Evolutionary conservation across 2,888 invertebrate genomes (phyloP), one percentile per base, ranked within the genome.

Genomic region (Suillia variegata): DNA sequence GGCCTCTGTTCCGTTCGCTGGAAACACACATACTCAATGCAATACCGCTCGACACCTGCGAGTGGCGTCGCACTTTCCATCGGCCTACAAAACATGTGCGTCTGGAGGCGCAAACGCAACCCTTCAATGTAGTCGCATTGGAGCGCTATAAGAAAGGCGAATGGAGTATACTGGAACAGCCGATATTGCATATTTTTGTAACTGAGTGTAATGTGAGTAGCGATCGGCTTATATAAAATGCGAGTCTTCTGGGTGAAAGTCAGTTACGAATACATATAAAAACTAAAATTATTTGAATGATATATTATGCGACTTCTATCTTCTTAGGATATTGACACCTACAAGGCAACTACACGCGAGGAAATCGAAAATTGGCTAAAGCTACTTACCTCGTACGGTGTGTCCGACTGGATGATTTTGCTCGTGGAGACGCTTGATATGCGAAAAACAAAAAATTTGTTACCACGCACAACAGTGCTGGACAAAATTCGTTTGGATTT

Each of bases 401-500:
- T 94, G 58, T 86, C 88, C 55, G 96, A 97, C 82, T 98, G 96
- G 96, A 88, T 98, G 87, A 92, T 98, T 75, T 88, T 97, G 45
- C 85, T 95, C 65, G 94, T 98, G 48, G 96, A 96, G 82, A 93
- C 92, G 54, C 91, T 94, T 80, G 97, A 97, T 82, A 90, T 91
- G 71, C 89, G 93, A 74, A 93, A 94, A 82, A 90, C 94, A 54
- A 94, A 95, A 76, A 97, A 98, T 82, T 83, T 98, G 15, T 83
- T 98, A 56, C 93, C 94, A 1, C 86, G 97, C 68, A 94, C 95
- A 13, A 96, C 96, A 2, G 96, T 98, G 20, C 84, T 95, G 70
- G 97, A 98, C 82, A 96, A 96, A 85, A 93, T 98, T 64, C 92
- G 93, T 70, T 90, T 90, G 73, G 98, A 98, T 81, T 96, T 97